phyloP scores from a whole-genome alignment of 1,140 invertebrate genomes.

The Anastrepha obliqua region DNA sequence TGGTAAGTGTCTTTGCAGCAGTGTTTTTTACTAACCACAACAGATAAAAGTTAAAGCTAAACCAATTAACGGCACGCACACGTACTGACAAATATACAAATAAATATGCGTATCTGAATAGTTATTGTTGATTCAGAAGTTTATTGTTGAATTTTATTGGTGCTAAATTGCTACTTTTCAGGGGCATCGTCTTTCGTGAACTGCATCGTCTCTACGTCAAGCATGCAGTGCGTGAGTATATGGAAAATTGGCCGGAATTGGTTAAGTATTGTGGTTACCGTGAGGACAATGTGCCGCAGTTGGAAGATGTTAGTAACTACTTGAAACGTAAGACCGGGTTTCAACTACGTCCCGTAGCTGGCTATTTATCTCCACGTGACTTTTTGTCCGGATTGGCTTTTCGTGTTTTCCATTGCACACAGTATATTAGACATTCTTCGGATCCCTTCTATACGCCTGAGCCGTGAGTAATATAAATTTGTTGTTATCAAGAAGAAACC shows the following conservation, averaged over 20 bases:
- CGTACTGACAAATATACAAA: background rate
- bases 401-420: slow-evolving; percentile 98
- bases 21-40: background rate
- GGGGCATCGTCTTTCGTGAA: slow-evolving; percentile 94
- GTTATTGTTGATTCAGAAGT: background rate
- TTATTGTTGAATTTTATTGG: background rate
- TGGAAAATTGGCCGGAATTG: slow-evolving; percentile 96
- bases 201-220: slow-evolving; percentile 92
- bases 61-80: slow-evolving; percentile 15
- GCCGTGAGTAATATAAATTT: slow-evolving; percentile 78
- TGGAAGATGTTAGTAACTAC: slow-evolving; percentile 95
- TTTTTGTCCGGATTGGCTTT: slow-evolving; percentile 96
- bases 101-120: no score
- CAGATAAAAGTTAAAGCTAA: background rate
- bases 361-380: slow-evolving; percentile 95
- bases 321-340: slow-evolving; percentile 97
- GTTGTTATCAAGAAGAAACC: no score
- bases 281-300: slow-evolving; percentile 85
- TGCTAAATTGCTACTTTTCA: slow-evolving; percentile 73
- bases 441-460: slow-evolving; percentile 99
- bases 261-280: slow-evolving; percentile 97
- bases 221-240: slow-evolving; percentile 95
- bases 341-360: slow-evolving; percentile 96
- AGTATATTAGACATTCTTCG: slow-evolving; percentile 97
- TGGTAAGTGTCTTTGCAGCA: slow-evolving; percentile 81